phyloP scores from a whole-genome alignment of 2,797 vertebrate species.

The Alectoris magna region DNA sequence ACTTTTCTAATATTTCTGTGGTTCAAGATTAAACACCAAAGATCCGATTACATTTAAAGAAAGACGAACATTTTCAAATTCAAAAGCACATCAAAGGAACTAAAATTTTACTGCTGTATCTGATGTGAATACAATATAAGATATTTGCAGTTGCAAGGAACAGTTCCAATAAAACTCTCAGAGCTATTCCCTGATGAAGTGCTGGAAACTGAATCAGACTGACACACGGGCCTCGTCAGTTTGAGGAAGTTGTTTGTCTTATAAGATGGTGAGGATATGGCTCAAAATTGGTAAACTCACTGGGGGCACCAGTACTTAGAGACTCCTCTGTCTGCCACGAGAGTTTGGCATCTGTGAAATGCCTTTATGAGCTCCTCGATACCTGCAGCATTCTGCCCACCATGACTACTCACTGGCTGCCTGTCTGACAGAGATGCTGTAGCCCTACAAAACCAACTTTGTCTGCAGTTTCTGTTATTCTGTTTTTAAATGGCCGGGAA shows the following conservation, averaged over 20 bases:
- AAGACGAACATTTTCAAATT: background rate
- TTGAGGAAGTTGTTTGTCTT: background rate
- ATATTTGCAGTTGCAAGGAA: background rate
- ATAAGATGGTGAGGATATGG: background rate
- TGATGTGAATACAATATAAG: background rate
- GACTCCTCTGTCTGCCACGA: background rate
- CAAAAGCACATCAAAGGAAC: background rate
- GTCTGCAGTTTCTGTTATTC: background rate
- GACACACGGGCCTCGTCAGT: background rate
- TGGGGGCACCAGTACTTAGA: background rate
- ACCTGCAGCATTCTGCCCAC: background rate
- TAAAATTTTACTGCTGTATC: background rate
- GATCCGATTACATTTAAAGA: background rate
- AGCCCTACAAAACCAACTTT: background rate
- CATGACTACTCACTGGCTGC: background rate
- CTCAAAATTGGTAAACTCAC: background rate
- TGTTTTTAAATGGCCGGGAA: background rate
- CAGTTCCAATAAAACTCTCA: background rate
- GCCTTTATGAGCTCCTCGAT: background rate
- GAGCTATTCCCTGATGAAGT: background rate
- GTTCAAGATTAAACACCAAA: background rate
- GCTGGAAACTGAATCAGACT: background rate
- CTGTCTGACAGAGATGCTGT: background rate
- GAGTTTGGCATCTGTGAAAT: background rate
- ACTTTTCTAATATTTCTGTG: background rate